Conservation (phyloP, 2,113 vertebrate species). For the Pleuronectes platessa region DNA sequence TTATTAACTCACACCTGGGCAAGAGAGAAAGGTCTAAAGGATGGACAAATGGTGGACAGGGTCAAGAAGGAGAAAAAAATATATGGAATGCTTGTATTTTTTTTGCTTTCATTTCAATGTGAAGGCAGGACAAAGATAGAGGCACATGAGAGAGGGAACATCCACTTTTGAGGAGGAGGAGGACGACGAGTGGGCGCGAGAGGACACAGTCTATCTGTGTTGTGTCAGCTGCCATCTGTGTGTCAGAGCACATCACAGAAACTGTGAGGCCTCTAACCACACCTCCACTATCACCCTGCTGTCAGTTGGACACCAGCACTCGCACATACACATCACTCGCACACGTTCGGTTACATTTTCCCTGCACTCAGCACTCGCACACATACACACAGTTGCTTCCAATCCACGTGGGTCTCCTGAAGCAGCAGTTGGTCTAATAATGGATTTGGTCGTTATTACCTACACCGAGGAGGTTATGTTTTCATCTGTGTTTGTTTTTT, state of each 20-base stretch:
- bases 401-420: neutral
- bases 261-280: conserved; percentile 62
- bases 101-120: conserved; percentile 41
- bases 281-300: conserved; percentile 53
- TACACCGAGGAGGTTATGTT: no score
- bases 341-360: neutral
- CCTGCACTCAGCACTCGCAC: neutral
- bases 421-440: neutral
- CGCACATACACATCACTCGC: neutral
- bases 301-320: conserved; percentile 41
- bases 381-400: neutral
- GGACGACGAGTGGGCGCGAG: conserved; percentile 37
- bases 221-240: conserved; percentile 77
- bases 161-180: conserved; percentile 33
- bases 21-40: neutral
- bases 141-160: conserved; percentile 11
- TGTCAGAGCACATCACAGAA: conserved; percentile 68
- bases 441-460: neutral
- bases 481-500: no score
- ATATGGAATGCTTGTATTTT: neutral
- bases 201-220: conserved; percentile 58
- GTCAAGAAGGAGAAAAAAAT: neutral
- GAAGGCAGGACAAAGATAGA: conserved; percentile 1
- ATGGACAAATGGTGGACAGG: neutral
- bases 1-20: neutral